A percentile compares a stretch with the other conserved stretches of the same genome.
phyloP scores from a whole-genome alignment of 2,888 invertebrate genomes.

The Diarsia dahlii region DNA sequence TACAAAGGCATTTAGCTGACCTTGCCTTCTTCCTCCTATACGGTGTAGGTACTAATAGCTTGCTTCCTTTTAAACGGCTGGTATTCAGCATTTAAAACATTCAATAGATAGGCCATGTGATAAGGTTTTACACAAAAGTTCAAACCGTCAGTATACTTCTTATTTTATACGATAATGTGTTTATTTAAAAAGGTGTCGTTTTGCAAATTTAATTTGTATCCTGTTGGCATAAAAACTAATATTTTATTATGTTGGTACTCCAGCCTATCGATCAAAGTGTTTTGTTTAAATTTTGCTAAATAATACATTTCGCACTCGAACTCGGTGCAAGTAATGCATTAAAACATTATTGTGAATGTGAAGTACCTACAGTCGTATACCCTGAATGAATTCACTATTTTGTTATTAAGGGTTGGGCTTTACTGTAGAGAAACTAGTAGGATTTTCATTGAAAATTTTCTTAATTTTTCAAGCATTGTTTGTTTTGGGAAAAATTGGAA shows the following conservation, averaged over 20 bases:
- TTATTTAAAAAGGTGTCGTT: slow-evolving; percentile 46
- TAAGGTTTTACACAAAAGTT: slow-evolving; percentile 45
- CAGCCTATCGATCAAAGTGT: slow-evolving; percentile 72
- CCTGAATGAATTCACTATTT: slow-evolving; percentile 21
- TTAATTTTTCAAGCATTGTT: background rate
- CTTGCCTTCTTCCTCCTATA: slow-evolving; percentile 25
- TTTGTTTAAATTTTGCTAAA: slow-evolving; percentile 59
- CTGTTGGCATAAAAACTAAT: slow-evolving; percentile 78
- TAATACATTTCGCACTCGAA: slow-evolving; percentile 56
- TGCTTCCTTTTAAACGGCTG: slow-evolving; percentile 16
- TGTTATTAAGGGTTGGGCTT: background rate
- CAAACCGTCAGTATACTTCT: slow-evolving; percentile 28
- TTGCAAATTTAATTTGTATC: slow-evolving; percentile 80
- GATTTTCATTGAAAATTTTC: background rate
- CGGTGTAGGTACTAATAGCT: background rate
- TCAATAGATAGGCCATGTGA: slow-evolving; percentile 38
- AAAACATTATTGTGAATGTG: slow-evolving; percentile 39
- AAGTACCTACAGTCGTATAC: background rate
- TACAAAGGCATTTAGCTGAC: slow-evolving; percentile 24
- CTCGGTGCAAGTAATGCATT: slow-evolving; percentile 45
- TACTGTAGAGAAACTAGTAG: background rate
- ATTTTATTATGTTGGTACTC: slow-evolving; percentile 73
- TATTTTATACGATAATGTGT: slow-evolving; percentile 46
- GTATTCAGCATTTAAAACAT: slow-evolving; percentile 23
- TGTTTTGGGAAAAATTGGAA: background rate